A percentile compares a stretch with the other conserved stretches of the same genome.
phyloP scores from a whole-genome alignment of 2,888 invertebrate genomes.

The Xestia xanthographa region DNA sequence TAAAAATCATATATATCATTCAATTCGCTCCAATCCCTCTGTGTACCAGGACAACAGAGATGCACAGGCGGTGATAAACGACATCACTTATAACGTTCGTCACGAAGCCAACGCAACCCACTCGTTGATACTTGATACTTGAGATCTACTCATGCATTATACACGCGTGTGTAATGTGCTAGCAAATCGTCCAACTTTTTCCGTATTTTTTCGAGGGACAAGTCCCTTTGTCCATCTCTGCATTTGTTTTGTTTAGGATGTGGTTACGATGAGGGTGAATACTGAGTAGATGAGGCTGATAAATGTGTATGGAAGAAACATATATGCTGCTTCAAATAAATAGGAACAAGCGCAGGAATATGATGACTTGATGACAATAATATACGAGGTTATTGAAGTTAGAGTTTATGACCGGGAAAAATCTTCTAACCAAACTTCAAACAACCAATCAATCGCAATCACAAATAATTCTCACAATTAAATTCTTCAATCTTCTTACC shows the following conservation, averaged over 20 bases:
- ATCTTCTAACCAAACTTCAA: no score
- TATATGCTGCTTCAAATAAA: neutral
- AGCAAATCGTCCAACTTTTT: neutral
- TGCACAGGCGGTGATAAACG: slow-evolving; percentile 32
- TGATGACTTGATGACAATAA: neutral
- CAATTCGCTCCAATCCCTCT: neutral
- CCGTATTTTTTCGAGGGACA: neutral
- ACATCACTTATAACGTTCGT: slow-evolving; percentile 39
- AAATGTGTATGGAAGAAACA: neutral
- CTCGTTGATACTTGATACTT: slow-evolving; percentile 43
- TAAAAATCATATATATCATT: no score
- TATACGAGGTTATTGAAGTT: neutral
- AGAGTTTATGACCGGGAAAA: neutral
- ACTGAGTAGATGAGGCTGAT: neutral
- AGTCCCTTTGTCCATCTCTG: neutral
- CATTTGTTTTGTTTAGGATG: slow-evolving; percentile 16
- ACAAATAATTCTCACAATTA: no score
- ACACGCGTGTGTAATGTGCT: slow-evolving; percentile 37
- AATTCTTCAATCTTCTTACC: neutral
- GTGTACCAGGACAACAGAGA: slow-evolving; percentile 12
- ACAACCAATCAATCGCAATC: no score
- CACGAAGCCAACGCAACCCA: slow-evolving; percentile 45
- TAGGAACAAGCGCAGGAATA: neutral
- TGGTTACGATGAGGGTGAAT: neutral
- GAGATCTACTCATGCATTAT: slow-evolving; percentile 46